Percentiles rank a stretch among this genome's conserved stretches.
phyloP scores from a whole-genome alignment of 2,797 vertebrate species.

The Syngnathus rostellatus region DNA sequence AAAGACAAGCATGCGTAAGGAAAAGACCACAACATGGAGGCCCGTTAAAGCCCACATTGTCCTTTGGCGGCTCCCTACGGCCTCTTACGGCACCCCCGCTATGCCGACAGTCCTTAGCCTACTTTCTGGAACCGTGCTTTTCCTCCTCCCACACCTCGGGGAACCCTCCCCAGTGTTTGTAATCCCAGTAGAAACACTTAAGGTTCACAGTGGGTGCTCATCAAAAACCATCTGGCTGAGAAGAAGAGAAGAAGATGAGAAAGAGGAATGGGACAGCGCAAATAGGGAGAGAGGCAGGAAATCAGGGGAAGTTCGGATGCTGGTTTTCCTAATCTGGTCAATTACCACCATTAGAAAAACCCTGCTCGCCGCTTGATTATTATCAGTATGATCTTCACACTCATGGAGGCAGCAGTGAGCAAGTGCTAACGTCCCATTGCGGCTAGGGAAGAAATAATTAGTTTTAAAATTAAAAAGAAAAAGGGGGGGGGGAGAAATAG shows the following conservation, averaged over 20 bases:
- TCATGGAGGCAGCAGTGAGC: constrained; percentile 55
- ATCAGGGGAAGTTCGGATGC: constrained; percentile 47
- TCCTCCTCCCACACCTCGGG: constrained; percentile 58
- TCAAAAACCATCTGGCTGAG: constrained; percentile 99
- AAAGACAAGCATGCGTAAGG: constrained; percentile 63
- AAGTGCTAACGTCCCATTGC: constrained; percentile 11
- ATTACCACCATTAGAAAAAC: constrained; percentile 99
- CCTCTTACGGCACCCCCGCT: constrained; percentile 61
- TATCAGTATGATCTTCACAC: constrained; percentile 90
- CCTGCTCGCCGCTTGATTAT: constrained; percentile 92
- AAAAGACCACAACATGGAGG: constrained; percentile 59
- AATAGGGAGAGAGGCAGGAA: constrained; percentile 49
- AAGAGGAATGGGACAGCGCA: constrained; percentile 21
- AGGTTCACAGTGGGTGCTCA: constrained; percentile 99
- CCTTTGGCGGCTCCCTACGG: constrained; percentile 51
- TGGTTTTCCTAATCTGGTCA: constrained; percentile 95
- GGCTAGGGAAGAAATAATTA: constrained; percentile 15
- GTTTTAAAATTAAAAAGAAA: neutral
- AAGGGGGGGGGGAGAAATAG: neutral
- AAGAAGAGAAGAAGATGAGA: constrained; percentile 71
- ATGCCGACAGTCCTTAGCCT: constrained; percentile 57
- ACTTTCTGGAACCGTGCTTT: constrained; percentile 56
- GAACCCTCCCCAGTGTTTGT: constrained; percentile 87
- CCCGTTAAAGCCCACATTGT: constrained; percentile 72
- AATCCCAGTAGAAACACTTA: constrained; percentile 99